These are phyloP conservation scores for Nyctibius bracteatus DNA, from an alignment of 2,113 vertebrate genomes.

Conservation along the genomic window DNA sequence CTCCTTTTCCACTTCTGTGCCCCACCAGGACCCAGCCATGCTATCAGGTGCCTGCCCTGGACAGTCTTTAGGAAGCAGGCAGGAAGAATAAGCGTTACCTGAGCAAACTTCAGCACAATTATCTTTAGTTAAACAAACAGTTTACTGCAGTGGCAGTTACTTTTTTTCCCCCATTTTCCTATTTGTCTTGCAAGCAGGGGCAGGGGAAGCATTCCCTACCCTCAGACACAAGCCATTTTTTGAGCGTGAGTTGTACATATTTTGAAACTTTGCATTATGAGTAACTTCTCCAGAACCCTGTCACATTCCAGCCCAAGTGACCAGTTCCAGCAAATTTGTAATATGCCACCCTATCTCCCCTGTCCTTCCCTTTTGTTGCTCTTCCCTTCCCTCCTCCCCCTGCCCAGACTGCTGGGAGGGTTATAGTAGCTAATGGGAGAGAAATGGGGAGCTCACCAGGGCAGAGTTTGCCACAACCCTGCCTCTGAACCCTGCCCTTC, in stretches of 20 bases:
- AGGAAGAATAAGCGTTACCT: background rate
- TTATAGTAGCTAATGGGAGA: background rate
- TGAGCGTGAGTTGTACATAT: background rate
- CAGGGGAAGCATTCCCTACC: background rate
- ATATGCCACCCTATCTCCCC: background rate
- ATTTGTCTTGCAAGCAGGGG: background rate
- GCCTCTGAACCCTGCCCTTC: background rate
- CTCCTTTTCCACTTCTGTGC: background rate
- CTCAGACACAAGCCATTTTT: conserved; percentile 34
- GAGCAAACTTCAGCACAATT: background rate
- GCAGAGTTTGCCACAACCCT: background rate
- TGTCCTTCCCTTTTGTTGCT: background rate
- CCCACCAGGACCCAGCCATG: background rate
- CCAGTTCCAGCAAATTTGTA: background rate
- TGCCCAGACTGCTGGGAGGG: background rate
- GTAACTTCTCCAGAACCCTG: background rate
- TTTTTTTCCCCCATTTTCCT: background rate
- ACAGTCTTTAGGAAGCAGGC: background rate
- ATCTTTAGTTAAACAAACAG: background rate
- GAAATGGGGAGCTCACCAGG: accelerated
- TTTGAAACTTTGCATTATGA: conserved; percentile 33
- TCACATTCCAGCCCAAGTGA: background rate
- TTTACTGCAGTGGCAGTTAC: background rate
- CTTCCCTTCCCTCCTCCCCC: background rate
- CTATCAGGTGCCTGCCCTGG: background rate